Evolutionary conservation across 2,113 vertebrate species (phyloP).

Genomic region (Rhagologus leucostigma): DNA sequence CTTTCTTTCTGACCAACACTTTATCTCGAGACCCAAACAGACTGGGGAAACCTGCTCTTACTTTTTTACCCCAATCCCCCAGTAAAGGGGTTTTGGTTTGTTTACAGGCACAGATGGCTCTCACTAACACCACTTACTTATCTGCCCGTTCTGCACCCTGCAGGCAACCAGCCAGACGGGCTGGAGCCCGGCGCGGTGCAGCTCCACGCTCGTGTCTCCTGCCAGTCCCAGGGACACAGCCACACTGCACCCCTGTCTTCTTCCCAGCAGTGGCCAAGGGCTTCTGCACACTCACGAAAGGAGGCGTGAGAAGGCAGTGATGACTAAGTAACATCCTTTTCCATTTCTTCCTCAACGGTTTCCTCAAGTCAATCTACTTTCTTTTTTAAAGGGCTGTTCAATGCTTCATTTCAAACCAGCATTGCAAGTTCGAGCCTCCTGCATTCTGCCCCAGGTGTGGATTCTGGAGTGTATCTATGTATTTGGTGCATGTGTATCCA

Average conservation of each 20-base stretch:
- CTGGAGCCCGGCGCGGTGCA: not conserved
- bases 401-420: not conserved
- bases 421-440: not conserved
- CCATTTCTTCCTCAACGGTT: not conserved
- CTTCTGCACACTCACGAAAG: not conserved
- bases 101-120: not conserved
- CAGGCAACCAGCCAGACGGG: not conserved
- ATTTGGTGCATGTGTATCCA: not conserved
- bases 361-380: not conserved
- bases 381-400: not conserved
- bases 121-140: not conserved
- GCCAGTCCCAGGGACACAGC: not conserved
- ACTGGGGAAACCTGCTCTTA: not conserved
- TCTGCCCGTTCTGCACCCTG: not conserved
- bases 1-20: not conserved
- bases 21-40: not conserved
- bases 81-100: not conserved
- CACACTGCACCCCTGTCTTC: fast-evolving
- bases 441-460: not conserved
- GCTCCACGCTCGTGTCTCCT: fast-evolving
- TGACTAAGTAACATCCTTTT: not conserved
- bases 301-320: not conserved
- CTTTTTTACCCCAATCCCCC: not conserved
- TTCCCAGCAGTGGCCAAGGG: not conserved
- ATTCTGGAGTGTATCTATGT: not conserved